These are phyloP conservation scores for Sturmia bella DNA, from an alignment of 2,888 invertebrate species.

Conservation along the genomic window DNA sequence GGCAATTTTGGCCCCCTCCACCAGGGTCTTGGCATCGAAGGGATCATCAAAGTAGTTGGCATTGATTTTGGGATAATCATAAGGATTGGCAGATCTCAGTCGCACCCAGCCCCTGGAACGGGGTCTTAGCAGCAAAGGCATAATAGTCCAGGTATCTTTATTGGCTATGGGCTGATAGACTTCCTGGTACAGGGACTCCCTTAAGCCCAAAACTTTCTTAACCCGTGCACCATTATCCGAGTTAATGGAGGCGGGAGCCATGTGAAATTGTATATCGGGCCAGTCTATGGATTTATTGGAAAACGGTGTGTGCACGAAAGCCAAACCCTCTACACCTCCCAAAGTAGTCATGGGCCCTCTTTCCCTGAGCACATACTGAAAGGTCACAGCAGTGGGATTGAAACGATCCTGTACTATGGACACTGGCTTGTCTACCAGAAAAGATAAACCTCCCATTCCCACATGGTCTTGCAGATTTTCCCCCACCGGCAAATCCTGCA, in stretches of 20 bases:
- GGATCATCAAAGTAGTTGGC: constrained; percentile 95
- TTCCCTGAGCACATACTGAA: constrained; percentile 90
- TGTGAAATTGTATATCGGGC: constrained; percentile 96
- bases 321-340: constrained; percentile 93
- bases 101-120: constrained; percentile 90
- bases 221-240: constrained; percentile 90
- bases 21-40: constrained; percentile 88
- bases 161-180: constrained; percentile 91
- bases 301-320: constrained; percentile 92
- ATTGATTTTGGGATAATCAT: constrained; percentile 93
- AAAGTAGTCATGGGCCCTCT: constrained; percentile 93
- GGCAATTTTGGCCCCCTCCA: constrained; percentile 92
- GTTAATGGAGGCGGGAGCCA: constrained; percentile 94
- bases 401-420: constrained; percentile 90
- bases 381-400: constrained; percentile 89
- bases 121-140: constrained; percentile 91
- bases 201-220: constrained; percentile 89
- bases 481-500: constrained; percentile 90
- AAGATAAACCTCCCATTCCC: constrained; percentile 88
- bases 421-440: constrained; percentile 90
- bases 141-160: constrained; percentile 89
- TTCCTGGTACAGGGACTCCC: constrained; percentile 89
- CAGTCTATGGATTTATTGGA: constrained; percentile 90
- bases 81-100: constrained; percentile 90
- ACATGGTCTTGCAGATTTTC: constrained; percentile 94